Evolutionary conservation across 2,888 invertebrate species (phyloP).

Genomic region (Plebejus argus): DNA sequence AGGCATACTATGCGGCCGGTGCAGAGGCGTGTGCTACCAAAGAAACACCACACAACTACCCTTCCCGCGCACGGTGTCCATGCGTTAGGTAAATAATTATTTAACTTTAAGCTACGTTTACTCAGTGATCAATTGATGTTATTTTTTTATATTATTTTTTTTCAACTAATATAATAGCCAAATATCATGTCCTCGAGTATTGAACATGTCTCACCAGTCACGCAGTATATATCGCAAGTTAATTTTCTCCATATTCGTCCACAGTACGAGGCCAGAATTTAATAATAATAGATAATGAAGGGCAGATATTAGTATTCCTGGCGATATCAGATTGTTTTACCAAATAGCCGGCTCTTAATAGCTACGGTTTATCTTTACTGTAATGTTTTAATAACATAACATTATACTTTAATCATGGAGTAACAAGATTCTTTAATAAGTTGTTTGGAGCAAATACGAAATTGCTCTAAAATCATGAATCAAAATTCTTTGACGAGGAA

Average conservation of each 20-base stretch:
- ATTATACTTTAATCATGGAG: not conserved
- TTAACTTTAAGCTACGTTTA: too few species aligned
- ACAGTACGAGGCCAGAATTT: not conserved
- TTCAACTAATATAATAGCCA: too few species aligned
- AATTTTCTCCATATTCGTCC: not conserved
- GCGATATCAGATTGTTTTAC: not conserved
- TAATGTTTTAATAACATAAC: not conserved
- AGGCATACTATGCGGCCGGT: too few species aligned
- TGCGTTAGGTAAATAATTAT: too few species aligned
- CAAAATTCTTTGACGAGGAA: too few species aligned
- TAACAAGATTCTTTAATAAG: not conserved
- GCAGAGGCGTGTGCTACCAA: too few species aligned
- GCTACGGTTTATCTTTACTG: not conserved
- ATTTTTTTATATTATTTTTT: too few species aligned
- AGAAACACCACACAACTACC: too few species aligned
- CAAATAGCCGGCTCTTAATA: not conserved
- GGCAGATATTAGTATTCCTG: not conserved
- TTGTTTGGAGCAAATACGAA: not conserved
- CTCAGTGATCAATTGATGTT: too few species aligned
- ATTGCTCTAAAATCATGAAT: not conserved
- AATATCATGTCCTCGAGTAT: too few species aligned
- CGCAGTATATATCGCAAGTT: not conserved
- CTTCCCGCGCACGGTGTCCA: too few species aligned
- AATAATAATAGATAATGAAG: constrained; percentile 11
- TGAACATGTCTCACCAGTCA: too few species aligned